Conservation (phyloP, 2,797 vertebrate species). For the Rhadinocentrus ornatus region DNA sequence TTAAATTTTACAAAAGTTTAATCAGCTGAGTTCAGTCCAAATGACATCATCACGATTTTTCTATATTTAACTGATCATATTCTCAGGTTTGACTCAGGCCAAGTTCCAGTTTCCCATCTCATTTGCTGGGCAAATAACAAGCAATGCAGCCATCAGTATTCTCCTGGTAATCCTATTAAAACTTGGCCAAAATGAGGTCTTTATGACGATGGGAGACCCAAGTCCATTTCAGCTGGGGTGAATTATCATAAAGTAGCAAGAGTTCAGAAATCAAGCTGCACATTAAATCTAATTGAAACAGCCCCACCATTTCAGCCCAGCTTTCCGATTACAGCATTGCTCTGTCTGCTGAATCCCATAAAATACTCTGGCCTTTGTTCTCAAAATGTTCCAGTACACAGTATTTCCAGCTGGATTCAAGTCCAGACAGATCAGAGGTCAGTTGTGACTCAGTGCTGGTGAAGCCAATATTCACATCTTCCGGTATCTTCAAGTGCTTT, state of each 20-base stretch:
- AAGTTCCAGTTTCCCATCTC: conserved; percentile 34
- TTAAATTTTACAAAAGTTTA: background rate
- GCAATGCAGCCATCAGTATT: conserved; percentile 53
- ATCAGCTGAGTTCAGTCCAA: background rate
- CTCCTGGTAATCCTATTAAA: conserved; percentile 73
- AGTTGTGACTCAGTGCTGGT: conserved; percentile 55
- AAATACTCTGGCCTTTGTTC: conserved; percentile 40
- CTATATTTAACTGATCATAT: background rate
- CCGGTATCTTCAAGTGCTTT: conserved; percentile 31
- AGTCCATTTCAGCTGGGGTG: conserved; percentile 71
- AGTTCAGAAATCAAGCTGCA: conserved; percentile 74
- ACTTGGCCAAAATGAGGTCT: conserved; percentile 70
- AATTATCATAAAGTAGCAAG: conserved; percentile 70
- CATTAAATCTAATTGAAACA: conserved; percentile 79
- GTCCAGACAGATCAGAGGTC: conserved; percentile 52
- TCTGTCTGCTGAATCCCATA: conserved; percentile 52
- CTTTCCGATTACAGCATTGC: conserved; percentile 52
- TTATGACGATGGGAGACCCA: conserved; percentile 62
- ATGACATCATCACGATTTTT: background rate
- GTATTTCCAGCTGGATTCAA: conserved; percentile 50
- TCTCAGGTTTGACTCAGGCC: conserved; percentile 30
- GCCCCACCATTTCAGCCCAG: conserved; percentile 62
- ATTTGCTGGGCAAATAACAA: conserved; percentile 65
- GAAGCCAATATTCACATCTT: conserved; percentile 40
- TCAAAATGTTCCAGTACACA: conserved; percentile 39